Base-by-base conservation (phyloP, 2,888 invertebrate genomes). In the Melanostoma mellinum region DNA sequence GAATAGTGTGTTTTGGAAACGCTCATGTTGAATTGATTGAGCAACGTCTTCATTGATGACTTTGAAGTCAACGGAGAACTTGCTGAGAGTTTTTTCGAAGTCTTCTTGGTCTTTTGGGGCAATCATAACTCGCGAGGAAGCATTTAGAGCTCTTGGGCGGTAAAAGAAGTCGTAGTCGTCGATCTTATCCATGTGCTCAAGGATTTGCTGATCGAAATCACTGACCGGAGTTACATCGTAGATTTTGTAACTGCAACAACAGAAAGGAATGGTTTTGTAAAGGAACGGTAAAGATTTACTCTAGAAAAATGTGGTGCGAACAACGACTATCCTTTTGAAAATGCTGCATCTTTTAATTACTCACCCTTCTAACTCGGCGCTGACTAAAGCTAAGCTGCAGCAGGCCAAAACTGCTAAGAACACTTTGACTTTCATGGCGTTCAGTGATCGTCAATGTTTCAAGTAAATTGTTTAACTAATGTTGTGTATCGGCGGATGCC, bases 111-210 rank as follows among this genome's bases (percentile, higher is more conserved):
- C 87, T 6, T 87, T 75, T 3, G 91, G 91, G 72, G 87, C 81
- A 2, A 91, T 86, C 89, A 91, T 88, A 3, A 90, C 88, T 8
- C 89, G 89, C 3, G 88, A 87, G 0, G 89, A 44, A 1, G 80
- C 86, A 10, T 87, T 87, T 20, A 88, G 9, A 0, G 87, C 55
- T 36, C 87, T 88, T 8, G 89, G 88, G 63, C 89, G 85, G 46
- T 86, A 79, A 61, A 91, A 90, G 85, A 90, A 90, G 56, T 90
- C 90, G 48, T 88, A 89, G 3, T 87, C 87, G 4, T 77, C 86
- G 68, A 87, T 87, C 8, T 68, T 44, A 2, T 87, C 77, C 6
- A 90, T 74, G 4, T 87, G 87, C 60, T 88, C 35, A 9, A 90
- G 75, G 35, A 89, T 35, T 69, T 89, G 86, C 74, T 88, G 88